Evolutionary conservation across 2,797 vertebrate species (phyloP).

Genomic region (Poecile montanus): DNA sequence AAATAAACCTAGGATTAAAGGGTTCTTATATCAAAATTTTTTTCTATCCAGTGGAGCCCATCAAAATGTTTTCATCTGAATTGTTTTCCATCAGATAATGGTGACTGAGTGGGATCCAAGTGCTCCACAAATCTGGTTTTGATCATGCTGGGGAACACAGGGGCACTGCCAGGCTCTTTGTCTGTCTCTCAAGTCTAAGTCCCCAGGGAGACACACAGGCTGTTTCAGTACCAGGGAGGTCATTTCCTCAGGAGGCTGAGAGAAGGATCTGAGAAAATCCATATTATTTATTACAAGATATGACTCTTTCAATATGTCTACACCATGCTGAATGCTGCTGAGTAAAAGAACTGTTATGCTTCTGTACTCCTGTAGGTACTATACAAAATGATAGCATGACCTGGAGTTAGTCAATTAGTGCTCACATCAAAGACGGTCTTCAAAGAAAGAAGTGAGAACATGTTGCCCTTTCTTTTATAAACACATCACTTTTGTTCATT

Average conservation of each 20-base stretch:
- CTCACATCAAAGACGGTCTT: background rate
- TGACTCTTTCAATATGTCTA: background rate
- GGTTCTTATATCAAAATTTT: background rate
- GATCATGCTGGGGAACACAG: background rate
- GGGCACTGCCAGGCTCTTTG: background rate
- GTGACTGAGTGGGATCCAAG: background rate
- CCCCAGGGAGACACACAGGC: background rate
- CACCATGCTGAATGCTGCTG: background rate
- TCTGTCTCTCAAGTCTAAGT: background rate
- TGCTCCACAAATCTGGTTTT: background rate
- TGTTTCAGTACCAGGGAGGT: background rate
- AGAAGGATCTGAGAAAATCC: background rate
- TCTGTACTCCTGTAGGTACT: background rate
- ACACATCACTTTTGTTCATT: background rate
- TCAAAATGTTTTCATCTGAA: background rate
- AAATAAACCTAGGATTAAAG: background rate
- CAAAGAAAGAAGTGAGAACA: background rate
- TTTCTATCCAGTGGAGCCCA: background rate
- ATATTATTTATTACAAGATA: background rate
- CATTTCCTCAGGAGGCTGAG: background rate
- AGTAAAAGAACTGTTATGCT: background rate
- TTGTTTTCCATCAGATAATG: background rate
- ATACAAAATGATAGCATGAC: background rate
- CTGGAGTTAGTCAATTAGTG: background rate
- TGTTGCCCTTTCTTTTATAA: background rate